phyloP scores from a whole-genome alignment of 2,113 vertebrate genomes.

The Tor tambroides region DNA sequence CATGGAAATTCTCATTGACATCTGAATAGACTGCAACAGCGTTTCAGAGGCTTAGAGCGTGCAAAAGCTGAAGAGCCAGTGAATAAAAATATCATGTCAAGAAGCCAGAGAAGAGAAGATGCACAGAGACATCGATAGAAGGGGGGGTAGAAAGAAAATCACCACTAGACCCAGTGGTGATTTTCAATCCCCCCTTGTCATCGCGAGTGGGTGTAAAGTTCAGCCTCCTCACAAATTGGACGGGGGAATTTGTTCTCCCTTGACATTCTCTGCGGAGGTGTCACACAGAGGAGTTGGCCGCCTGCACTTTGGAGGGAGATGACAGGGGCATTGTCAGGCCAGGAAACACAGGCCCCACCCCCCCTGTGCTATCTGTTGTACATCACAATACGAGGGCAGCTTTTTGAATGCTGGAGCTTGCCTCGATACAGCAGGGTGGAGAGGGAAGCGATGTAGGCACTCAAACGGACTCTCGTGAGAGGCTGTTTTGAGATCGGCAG shows the following conservation, averaged over 20 bases:
- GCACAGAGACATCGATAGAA: conserved; percentile 18
- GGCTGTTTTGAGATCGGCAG: conserved; percentile 15
- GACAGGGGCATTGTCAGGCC: conserved; percentile 76
- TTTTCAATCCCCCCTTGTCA: conserved; percentile 66
- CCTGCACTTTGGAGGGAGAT: conserved; percentile 68
- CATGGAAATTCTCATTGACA: conserved; percentile 60
- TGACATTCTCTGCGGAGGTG: conserved; percentile 75
- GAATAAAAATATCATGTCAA: conserved; percentile 76
- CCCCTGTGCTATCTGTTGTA: conserved; percentile 1
- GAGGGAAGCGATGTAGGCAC: conserved; percentile 1
- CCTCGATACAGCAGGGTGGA: conserved; percentile 29
- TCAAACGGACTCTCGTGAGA: not conserved
- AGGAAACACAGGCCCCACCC: conserved; percentile 16
- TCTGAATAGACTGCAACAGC: conserved; percentile 63
- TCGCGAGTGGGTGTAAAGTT: conserved; percentile 69
- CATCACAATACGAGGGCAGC: not conserved
- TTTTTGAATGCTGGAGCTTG: not conserved
- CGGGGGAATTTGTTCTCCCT: conserved; percentile 71
- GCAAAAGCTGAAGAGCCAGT: conserved; percentile 48
- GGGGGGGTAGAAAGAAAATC: conserved; percentile 64
- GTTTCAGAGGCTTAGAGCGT: conserved; percentile 7
- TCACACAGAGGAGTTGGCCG: conserved; percentile 68
- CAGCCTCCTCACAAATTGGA: conserved; percentile 77
- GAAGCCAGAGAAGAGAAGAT: conserved; percentile 29
- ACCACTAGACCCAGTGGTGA: conserved; percentile 68